Evolutionary conservation across 1,140 invertebrate species (phyloP).

Genomic region (Drosophila willistoni): DNA sequence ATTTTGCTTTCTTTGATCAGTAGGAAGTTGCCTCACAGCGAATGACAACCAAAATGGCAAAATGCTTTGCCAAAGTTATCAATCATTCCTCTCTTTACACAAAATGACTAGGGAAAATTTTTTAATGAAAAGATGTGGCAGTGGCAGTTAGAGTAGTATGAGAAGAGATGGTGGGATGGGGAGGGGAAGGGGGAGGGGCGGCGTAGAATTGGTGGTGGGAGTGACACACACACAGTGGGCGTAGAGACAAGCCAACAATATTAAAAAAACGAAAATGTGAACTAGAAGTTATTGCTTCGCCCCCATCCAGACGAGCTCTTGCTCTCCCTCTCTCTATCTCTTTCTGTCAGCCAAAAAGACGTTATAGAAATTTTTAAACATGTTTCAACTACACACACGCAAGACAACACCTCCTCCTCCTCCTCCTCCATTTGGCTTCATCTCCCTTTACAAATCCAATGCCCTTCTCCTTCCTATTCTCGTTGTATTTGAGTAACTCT

Average conservation of each 20-base stretch:
- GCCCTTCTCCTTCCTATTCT: slow-evolving; percentile 38
- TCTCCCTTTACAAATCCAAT: neutral
- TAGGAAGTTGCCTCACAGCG: neutral
- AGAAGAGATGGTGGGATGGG: too few relatives aligned
- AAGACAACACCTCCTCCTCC: neutral
- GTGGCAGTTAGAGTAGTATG: neutral
- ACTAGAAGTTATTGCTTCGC: slow-evolving; percentile 70
- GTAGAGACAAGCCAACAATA: slow-evolving; percentile 59
- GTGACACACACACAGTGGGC: neutral
- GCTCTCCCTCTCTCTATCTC: neutral
- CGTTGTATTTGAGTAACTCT: slow-evolving; percentile 76
- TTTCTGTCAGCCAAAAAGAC: slow-evolving; percentile 43
- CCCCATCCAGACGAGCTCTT: neutral
- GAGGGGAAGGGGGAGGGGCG: neutral
- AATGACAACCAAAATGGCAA: slow-evolving; percentile 35
- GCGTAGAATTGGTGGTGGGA: neutral
- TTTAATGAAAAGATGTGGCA: slow-evolving; percentile 67
- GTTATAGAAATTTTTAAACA: slow-evolving; percentile 79
- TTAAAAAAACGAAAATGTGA: slow-evolving; percentile 61
- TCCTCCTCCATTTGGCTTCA: neutral
- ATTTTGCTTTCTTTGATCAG: neutral
- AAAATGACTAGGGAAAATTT: slow-evolving; percentile 67
- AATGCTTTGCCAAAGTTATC: slow-evolving; percentile 32
- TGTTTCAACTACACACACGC: slow-evolving; percentile 69
- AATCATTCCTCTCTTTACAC: slow-evolving; percentile 35